Percentiles rank a stretch among this genome's conserved stretches.
Evolutionary conservation across 35 echinoderm and acorn worm species (phyloP).

Genomic region (Diadema setosum): DNA sequence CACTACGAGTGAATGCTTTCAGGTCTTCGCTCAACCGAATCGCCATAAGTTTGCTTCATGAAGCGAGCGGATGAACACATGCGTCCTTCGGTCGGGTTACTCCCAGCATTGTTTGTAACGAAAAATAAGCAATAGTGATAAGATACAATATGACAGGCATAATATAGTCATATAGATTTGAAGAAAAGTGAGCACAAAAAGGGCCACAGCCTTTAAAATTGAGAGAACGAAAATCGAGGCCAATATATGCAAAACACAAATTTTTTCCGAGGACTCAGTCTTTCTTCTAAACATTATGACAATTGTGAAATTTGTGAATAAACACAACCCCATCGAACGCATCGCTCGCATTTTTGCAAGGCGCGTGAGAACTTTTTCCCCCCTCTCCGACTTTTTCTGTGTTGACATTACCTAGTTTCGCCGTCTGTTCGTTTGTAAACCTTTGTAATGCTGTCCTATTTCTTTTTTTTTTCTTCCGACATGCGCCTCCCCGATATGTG

Average conservation of each 20-base stretch:
- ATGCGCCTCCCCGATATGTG: neutral
- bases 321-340: neutral
- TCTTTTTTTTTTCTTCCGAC: neutral
- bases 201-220: no score
- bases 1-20: no score
- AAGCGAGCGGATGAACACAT: no score
- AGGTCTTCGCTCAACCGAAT: no score
- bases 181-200: no score
- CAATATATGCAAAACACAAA: conserved; percentile 3
- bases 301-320: neutral
- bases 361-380: neutral
- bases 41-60: no score
- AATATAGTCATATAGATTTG: no score
- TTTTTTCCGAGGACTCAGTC: neutral
- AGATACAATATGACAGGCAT: neutral
- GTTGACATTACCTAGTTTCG: conserved; percentile 11
- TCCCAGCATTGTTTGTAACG: neutral
- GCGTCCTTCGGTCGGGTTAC: neutral
- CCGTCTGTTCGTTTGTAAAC: neutral
- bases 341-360: neutral
- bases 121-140: neutral
- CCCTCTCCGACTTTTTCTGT: neutral
- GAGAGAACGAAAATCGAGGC: neutral
- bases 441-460: conserved; percentile 10
- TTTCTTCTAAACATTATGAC: neutral